Base-by-base conservation (phyloP, 35 echinoderm and acorn worm genomes). In the Nesometra sesokonis region DNA sequence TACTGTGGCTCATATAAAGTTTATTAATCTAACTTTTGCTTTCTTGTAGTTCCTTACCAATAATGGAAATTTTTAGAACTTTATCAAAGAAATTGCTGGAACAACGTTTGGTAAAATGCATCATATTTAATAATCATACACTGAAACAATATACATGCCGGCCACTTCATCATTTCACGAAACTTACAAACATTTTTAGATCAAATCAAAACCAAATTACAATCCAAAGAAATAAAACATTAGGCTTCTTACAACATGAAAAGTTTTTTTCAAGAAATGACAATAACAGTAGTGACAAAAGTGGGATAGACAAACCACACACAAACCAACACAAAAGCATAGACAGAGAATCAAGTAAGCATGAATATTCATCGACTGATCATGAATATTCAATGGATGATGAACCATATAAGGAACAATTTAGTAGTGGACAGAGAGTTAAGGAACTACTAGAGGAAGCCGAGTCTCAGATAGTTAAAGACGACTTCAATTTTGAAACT, bases 371-470 rank as follows among this genome's bases (percentile, higher is more conserved):
- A 67, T 67, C 52, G 23, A 67, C 7, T 67, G 23, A 27, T 67
- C 7, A 67, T 67, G 52, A 67, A 27, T 9, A 67, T 67, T 43
- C 39, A 27, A 67, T 2, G 9, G 52, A 67, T 43, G 39, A 43
- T 43, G 52, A 17, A 17, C 11, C 52, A 19, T 17, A 17, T 17
- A 2, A 11, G 2, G 52, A 67, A 9, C 8, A 67, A 27, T 19
- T 67, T 67, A 11, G 2, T 11, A 19, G 52, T 13, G 52, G 52
- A 4, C 47, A 82, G 47, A 82, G 30, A 1, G 32, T 93, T 5
- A 90, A 91, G 32, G 33, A 40, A 34, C 32, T 97, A 30, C 78
- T 97, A 7, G 87, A 97, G 37, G 87, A 91, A 57, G 86, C 95
- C 13, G 33, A 89, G 82, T 93, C 87, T 86, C 91, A 27, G 89